phyloP scores from a whole-genome alignment of 2,888 invertebrate genomes.

The Philaethria dido region DNA sequence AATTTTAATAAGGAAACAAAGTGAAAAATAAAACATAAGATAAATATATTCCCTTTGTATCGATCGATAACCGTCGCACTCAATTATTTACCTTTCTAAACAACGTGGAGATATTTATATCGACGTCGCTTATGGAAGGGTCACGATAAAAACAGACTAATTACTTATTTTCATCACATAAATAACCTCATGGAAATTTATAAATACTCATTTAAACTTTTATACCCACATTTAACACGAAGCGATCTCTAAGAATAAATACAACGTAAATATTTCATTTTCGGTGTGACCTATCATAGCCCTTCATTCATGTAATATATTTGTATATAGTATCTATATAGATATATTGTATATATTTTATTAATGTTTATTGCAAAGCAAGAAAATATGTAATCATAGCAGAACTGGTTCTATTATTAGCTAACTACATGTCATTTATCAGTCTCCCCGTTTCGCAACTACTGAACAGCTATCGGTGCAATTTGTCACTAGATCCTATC shows the following conservation, averaged over 20 bases:
- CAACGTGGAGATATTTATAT: constrained; percentile 64
- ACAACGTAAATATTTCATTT: constrained; percentile 1
- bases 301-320: background rate
- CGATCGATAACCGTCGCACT: constrained; percentile 63
- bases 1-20: background rate
- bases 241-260: constrained; percentile 11
- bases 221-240: constrained; percentile 4
- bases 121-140: constrained; percentile 54
- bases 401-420: constrained; percentile 33
- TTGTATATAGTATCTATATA: background rate
- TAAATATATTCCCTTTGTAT: constrained; percentile 54
- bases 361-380: background rate
- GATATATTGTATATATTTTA: background rate
- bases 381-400: constrained; percentile 13
- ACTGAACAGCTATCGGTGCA: constrained; percentile 37
- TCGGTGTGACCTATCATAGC: constrained; percentile 1
- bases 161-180: constrained; percentile 50
- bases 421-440: constrained; percentile 39
- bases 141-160: constrained; percentile 61
- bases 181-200: constrained; percentile 15
- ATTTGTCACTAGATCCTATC: constrained; percentile 34
- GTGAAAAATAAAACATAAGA: constrained; percentile 33
- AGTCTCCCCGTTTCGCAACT: constrained; percentile 32
- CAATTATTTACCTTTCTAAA: constrained; percentile 68
- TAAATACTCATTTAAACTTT: constrained; percentile 4